Conservation (phyloP, 2,113 vertebrate genomes). For the Onychorhynchus coronatus region DNA sequence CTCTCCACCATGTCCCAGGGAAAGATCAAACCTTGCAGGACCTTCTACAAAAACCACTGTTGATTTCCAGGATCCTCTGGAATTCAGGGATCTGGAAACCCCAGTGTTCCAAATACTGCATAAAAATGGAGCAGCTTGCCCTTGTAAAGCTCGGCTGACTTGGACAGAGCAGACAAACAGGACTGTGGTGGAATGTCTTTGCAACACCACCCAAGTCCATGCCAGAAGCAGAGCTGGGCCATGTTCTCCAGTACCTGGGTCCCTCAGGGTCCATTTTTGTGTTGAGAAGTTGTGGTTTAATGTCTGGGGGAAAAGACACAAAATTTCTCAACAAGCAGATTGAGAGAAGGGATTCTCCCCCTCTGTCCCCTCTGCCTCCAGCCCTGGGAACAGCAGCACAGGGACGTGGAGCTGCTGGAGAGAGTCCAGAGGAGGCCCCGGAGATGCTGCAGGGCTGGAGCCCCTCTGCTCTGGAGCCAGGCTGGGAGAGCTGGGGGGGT, state of each 20-base stretch:
- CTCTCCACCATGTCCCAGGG: not conserved
- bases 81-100: not conserved
- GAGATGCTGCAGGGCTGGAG: not conserved
- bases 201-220: too few species aligned
- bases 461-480: not conserved
- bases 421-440: not conserved
- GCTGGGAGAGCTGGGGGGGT: not conserved
- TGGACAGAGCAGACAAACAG: not conserved
- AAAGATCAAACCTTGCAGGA: not conserved
- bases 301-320: rapidly evolving
- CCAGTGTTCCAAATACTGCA: not conserved
- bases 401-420: not conserved
- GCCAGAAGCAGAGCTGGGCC: not conserved
- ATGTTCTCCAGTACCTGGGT: not conserved
- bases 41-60: too few species aligned
- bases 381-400: not conserved
- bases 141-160: not conserved
- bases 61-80: not conserved
- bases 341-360: not conserved
- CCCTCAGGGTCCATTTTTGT: too few species aligned
- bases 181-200: not conserved
- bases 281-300: not conserved
- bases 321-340: not conserved
- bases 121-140: not conserved
- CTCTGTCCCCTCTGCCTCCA: not conserved